Percentiles rank a stretch among this genome's conserved stretches.
Evolutionary conservation across 2,888 invertebrate species (phyloP).

Genomic region (Argyra leucocephala): DNA sequence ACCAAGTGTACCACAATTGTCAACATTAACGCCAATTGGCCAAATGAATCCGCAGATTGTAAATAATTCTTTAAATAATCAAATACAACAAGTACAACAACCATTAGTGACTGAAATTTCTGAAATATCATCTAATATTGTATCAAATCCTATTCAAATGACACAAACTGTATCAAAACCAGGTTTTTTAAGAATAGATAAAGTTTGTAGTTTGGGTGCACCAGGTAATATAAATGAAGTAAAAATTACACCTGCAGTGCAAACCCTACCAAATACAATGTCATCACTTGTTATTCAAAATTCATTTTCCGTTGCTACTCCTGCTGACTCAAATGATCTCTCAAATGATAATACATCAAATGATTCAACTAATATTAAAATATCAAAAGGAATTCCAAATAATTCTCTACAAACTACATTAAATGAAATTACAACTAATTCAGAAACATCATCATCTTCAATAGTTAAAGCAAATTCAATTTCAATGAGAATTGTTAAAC

Average conservation of each 20-base stretch:
- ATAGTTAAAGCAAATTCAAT: too few relatives aligned
- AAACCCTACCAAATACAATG: too few relatives aligned
- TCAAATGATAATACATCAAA: background rate
- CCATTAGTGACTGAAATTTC: slow-evolving; percentile 20
- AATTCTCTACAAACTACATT: background rate
- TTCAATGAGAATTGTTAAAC: slow-evolving; percentile 27
- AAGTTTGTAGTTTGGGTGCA: slow-evolving; percentile 4
- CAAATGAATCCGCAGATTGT: background rate
- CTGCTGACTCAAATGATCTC: background rate
- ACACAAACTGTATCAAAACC: slow-evolving; percentile 23
- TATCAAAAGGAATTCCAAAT: too few relatives aligned
- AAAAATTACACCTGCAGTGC: too few relatives aligned
- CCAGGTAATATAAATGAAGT: too few relatives aligned
- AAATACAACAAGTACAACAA: slow-evolving; percentile 22
- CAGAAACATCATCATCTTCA: background rate
- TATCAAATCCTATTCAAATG: slow-evolving; percentile 3
- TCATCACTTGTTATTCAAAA: background rate
- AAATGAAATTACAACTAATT: background rate
- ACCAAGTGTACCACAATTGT: slow-evolving; percentile 21
- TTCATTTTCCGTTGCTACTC: background rate
- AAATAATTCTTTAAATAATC: slow-evolving; percentile 15
- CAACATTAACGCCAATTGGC: background rate
- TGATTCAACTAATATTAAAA: background rate
- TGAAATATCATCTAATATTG: slow-evolving; percentile 2
- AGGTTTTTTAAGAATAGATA: slow-evolving; percentile 28